These are phyloP conservation scores for Icerya purchasi DNA, from an alignment of 2,888 invertebrate species.

Conservation along the genomic window DNA sequence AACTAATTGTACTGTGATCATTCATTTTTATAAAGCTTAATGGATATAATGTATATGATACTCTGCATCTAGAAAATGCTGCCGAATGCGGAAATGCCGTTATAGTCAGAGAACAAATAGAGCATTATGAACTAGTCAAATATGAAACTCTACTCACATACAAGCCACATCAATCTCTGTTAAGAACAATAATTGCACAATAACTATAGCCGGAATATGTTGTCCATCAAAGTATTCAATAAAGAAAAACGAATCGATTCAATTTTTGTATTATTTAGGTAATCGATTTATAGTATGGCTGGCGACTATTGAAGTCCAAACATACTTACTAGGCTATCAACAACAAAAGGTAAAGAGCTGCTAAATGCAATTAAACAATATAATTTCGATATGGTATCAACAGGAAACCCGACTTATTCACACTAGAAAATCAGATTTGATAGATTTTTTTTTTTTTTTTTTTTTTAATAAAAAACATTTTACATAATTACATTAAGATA, in stretches of 20 bases:
- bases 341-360: not conserved
- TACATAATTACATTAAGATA: not conserved
- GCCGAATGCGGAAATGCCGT: not conserved
- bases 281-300: not conserved
- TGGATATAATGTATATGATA: not conserved
- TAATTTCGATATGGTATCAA: not conserved
- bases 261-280: not conserved
- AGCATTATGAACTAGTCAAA: not conserved
- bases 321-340: not conserved
- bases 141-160: not conserved
- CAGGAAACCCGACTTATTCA: not conserved
- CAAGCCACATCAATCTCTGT: not conserved
- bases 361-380: not conserved
- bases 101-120: not conserved
- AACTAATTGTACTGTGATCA: not conserved
- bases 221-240: not conserved
- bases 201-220: not conserved
- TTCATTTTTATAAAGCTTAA: not conserved
- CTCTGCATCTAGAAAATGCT: not conserved
- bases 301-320: not conserved
- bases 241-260: not conserved
- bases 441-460: no score
- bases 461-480: not conserved
- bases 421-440: not conserved
- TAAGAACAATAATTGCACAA: not conserved